Conservation (phyloP, 1,140 invertebrate species). For the Cyclargus thomasi region DNA sequence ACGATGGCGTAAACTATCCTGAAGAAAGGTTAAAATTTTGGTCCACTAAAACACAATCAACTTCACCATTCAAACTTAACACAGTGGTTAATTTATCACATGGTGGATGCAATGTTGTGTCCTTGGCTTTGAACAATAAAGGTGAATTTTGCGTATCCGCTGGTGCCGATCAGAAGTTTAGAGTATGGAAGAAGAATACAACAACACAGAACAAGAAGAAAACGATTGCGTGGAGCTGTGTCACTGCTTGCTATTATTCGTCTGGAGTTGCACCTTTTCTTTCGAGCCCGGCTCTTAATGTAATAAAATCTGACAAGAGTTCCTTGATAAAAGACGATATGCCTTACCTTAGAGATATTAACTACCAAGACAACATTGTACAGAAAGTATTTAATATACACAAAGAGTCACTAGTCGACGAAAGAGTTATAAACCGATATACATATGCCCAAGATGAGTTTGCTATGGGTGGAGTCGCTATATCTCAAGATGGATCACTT, state of each 20-base stretch:
- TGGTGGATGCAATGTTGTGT: conserved; percentile 56
- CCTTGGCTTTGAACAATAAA: conserved; percentile 48
- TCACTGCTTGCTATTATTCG: conserved; percentile 65
- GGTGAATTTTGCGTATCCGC: conserved; percentile 60
- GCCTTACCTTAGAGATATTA: conserved; percentile 39
- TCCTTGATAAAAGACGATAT: conserved; percentile 25
- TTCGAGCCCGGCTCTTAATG: conserved; percentile 43
- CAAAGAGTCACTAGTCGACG: conserved; percentile 34
- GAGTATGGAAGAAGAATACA: conserved; percentile 54
- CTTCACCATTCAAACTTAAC: conserved; percentile 50
- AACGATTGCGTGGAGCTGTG: conserved; percentile 44
- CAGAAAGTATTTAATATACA: conserved; percentile 52
- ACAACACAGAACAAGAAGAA: conserved; percentile 31
- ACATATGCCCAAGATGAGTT: conserved; percentile 29
- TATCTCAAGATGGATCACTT: conserved; percentile 67
- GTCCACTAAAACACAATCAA: conserved; percentile 32
- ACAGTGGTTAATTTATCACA: conserved; percentile 63
- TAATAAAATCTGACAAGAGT: conserved; percentile 45
- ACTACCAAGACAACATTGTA: conserved; percentile 42
- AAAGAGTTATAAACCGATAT: conserved; percentile 16
- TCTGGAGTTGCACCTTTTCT: conserved; percentile 48
- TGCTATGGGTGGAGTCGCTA: conserved; percentile 59
- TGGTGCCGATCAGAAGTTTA: conserved; percentile 57
- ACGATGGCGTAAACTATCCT: conserved; percentile 55
- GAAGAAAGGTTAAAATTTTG: conserved; percentile 67